Base-by-base conservation (phyloP, 2,888 invertebrate species). In the Cephus runcator region DNA sequence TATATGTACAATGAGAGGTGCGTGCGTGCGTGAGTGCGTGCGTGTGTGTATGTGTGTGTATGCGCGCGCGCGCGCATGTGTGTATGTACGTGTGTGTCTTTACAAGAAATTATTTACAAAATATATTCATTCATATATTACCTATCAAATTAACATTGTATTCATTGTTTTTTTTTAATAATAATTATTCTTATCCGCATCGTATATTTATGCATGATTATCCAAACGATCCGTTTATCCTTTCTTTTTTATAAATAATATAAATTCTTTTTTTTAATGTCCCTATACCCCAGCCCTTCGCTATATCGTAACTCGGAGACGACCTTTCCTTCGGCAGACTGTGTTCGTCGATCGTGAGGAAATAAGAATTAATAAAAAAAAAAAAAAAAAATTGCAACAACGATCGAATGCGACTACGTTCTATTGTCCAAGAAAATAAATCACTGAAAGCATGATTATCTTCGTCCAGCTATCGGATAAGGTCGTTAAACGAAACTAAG, bases 21-120 rank as follows among this genome's bases (percentile, higher is more conserved):
- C 71, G 75, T 71, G 85, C 15, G 12, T 33, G n/a, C 6, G 33
- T 12, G 9, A 12, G 35, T 69, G 56, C 71, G 78, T 71, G 85
- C 12, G 12, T 33, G 33, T 15, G n/a, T 71, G 11, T 71, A 3
- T 15, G 4, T 15, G 71, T 71, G 71, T n/a, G 3, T 9, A 0
- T 11, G 11, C 11, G 30, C 30, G 31, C 71, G 31, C 30, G 12
- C 12, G 30, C 12, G 12, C 69, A 31, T n/a, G 33, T n/a, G n/a
- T 69, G 3, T 9, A 11, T n/a, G 71, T 11, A n/a, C 9, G 33
- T 84, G 83, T 84, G 85, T 85, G 86, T 88, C 86, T 90, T 89
- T 89, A 90, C 90, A 88, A 90, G 90, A 90, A 90, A 88, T 90
- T 90, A 91, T 91, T 89, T 91, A 91, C 90, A 91, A 91, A 91